Base-by-base conservation (phyloP, 2,888 invertebrate species). In the Ennomos quercinarius region DNA sequence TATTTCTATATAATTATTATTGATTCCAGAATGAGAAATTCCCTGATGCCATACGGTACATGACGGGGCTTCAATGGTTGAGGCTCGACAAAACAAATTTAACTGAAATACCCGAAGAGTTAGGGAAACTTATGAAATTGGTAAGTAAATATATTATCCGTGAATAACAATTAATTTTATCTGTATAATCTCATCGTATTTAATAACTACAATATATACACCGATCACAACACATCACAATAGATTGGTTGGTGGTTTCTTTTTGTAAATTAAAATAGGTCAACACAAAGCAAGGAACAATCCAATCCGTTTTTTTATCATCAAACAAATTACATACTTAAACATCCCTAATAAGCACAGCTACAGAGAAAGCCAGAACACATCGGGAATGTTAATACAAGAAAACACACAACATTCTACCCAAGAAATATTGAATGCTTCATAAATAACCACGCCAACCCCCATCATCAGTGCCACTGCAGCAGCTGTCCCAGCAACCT, bases 51-150 rank as follows among this genome's bases (percentile, higher is more conserved):
- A 96, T 99, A 73, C 96, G 97, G 70, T 95, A 97, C 66, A 99
- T 99, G 99, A 97, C 98, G 50, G 98, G 99, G 17, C 96, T 99
- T 61, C 98, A 99, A 93, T 99, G 99, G 99, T 94, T 99, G 47
- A 97, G 98, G 84, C 93, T 99, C 65, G 99, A 99, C 86, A 95
- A 95, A 80, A 98, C 99, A 47, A 96, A 96, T 77, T 92, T 99
- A 65, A 94, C 95, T 44, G 95, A 97, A 85, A 95, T 99, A 64
- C 99, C 99, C 8, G 97, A 97, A 83, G 99, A 99, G 93, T 94
- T 99, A 90, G 98, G 98, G 50, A 97, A 97, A 77, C 94, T 99
- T 54, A 95, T 97, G 83, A 99, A 99, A 94, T 91, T 99, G 93
- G 96, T 96, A 88, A 89, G 91, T 34, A 41, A 8, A 41, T 17